phyloP scores from a whole-genome alignment of 2,797 vertebrate genomes.

The Oryzias dopingdopingensis region DNA sequence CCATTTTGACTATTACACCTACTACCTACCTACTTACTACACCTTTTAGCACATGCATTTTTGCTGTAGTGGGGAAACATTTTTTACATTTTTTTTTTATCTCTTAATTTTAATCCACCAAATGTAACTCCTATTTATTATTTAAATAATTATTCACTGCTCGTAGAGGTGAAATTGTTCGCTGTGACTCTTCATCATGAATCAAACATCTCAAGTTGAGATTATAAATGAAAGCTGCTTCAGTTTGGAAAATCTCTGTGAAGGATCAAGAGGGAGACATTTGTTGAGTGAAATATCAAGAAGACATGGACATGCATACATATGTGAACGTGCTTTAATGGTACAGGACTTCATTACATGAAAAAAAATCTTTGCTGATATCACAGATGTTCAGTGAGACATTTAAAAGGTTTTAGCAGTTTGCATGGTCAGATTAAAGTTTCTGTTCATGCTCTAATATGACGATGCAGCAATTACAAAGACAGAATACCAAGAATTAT shows the following conservation, averaged over 20 bases:
- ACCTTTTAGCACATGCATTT: slow-evolving; percentile 37
- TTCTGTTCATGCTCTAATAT: too few species aligned
- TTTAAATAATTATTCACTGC: slow-evolving; percentile 79
- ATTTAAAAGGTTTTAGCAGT: too few species aligned
- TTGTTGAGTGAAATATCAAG: slow-evolving; percentile 2
- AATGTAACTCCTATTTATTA: slow-evolving; percentile 71
- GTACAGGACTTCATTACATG: neutral
- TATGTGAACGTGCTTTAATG: neutral
- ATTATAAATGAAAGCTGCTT: neutral
- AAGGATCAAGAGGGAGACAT: neutral
- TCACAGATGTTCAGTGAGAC: too few species aligned
- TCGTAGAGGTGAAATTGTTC: slow-evolving; percentile 74
- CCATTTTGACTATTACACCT: slow-evolving; percentile 25
- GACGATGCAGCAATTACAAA: too few species aligned
- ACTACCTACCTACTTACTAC: neutral
- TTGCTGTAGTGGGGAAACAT: slow-evolving; percentile 44
- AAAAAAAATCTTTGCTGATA: neutral
- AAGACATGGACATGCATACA: neutral
- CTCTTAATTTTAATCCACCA: slow-evolving; percentile 62
- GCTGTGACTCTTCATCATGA: slow-evolving; percentile 37
- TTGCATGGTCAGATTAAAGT: too few species aligned
- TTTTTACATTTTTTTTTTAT: slow-evolving; percentile 47
- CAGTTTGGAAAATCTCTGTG: slow-evolving; percentile 13
- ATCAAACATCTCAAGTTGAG: slow-evolving; percentile 41
- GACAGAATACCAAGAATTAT: too few species aligned